Evolutionary conservation across 1,140 invertebrate genomes (phyloP).

Genomic region (Lucilia cuprina): DNA sequence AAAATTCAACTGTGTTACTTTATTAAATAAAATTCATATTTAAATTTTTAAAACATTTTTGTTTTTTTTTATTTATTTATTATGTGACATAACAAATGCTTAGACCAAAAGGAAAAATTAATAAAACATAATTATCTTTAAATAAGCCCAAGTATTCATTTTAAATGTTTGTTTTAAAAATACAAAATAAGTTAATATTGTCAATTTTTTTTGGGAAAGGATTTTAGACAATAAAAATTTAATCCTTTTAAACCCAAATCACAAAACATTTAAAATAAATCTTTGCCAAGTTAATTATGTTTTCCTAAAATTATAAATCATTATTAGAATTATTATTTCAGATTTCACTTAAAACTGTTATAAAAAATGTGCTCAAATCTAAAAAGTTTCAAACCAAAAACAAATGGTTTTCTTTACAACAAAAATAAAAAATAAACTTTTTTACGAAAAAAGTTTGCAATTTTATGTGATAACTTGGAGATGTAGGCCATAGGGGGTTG

Average conservation of each 20-base stretch:
- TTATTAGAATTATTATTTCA: background rate
- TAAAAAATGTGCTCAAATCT: background rate
- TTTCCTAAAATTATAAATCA: conserved; percentile 4
- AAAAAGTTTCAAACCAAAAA: background rate
- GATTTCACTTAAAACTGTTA: conserved; percentile 11
- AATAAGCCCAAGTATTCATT: background rate
- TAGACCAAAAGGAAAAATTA: background rate
- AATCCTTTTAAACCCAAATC: background rate
- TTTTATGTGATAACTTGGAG: background rate
- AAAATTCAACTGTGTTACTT: background rate
- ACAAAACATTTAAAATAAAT: background rate
- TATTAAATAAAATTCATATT: background rate
- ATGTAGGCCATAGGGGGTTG: background rate
- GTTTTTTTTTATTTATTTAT: background rate
- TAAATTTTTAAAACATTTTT: background rate
- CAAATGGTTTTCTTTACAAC: background rate
- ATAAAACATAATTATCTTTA: background rate
- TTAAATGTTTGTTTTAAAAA: background rate
- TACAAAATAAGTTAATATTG: background rate
- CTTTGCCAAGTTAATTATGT: background rate
- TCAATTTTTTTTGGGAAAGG: background rate
- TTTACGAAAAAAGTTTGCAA: conserved; percentile 21
- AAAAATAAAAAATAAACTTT: conserved; percentile 20
- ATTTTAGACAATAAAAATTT: background rate
- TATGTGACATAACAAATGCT: conserved; percentile 17